Base-by-base conservation (phyloP, 2,888 invertebrate species). In the Slavum lentiscoides region DNA sequence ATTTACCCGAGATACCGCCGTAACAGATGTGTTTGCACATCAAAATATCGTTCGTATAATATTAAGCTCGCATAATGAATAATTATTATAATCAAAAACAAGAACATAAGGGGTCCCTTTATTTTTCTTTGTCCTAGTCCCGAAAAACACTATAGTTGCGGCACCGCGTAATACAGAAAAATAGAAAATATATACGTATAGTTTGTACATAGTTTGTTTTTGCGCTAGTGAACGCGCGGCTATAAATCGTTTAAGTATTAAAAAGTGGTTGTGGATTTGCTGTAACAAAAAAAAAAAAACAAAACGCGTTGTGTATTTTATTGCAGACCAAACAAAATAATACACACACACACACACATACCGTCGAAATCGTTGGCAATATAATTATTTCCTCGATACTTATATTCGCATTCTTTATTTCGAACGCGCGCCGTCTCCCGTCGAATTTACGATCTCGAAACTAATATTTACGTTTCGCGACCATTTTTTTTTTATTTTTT, bases 381-480 rank as follows among this genome's bases (percentile, higher is more conserved):
- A 59, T 8, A 3, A 15, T 49, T 49, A 15, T 59, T 21, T 21
- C n/a, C n/a, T 55, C 55, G 15, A 74, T n/a, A n/a, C n/a, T n/a
- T 64, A 64, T 66, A 55, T 55, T 39, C 21, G 74, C 53, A 66
- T 74, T 74, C 15, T n/a, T 66, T 55, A 15, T 21, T 59, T 59
- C n/a, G 19, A 8, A 30, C 30, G 30, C 30, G 30, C 30, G 17
- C 23, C 49, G 49, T n/a, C n/a, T 74, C 74, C 21, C n/a, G 37
- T 66, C 39, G 21, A 64, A 74, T 74, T 64, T 74, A 74, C 49
- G 74, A 64, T 64, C 74, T 53, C 8, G 43, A 62, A 30, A 53
- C 62, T 17, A 55, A 53, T 74, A 64, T 74, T 55, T 74, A 64
- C 64, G 37, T 74, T 74, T 74, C 55, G 64, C 55, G 21, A 39